Conservation (phyloP, 2,113 vertebrate species). For the Pionites leucogaster region DNA sequence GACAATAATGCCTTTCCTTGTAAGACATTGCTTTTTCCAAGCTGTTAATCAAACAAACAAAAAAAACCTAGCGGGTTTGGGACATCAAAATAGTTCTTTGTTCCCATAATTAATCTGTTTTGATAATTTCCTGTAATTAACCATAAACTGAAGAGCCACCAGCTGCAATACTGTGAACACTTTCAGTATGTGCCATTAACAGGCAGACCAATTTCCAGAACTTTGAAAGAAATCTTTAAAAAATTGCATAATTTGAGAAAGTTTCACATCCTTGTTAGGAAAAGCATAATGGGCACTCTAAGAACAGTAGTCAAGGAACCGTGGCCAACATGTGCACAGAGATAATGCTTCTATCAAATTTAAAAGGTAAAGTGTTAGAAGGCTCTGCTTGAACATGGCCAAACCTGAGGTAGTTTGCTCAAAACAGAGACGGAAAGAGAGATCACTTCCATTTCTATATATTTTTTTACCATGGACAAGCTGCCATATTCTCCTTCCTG, state of each 20-base stretch:
- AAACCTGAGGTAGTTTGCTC: not conserved
- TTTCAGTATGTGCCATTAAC: not conserved
- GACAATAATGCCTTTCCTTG: not conserved
- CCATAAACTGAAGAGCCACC: not conserved
- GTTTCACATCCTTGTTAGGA: not conserved
- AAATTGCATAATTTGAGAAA: not conserved
- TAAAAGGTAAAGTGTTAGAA: not conserved
- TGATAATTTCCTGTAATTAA: not conserved
- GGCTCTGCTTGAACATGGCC: not conserved
- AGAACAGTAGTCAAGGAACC: not conserved
- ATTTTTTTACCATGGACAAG: not conserved
- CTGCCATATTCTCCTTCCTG: not conserved
- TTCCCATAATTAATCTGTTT: not conserved
- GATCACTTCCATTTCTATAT: not conserved
- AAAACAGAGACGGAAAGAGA: not conserved
- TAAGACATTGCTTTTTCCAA: not conserved
- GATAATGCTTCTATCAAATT: not conserved
- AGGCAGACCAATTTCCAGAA: not conserved
- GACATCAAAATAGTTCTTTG: not conserved
- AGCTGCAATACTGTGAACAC: not conserved
- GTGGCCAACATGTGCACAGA: not conserved
- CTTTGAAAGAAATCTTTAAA: not conserved
- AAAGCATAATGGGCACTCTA: not conserved
- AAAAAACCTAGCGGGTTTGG: rapidly evolving
- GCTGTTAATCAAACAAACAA: not conserved